Percentiles rank a stretch among this genome's conserved stretches.
Conservation (phyloP, 2,888 invertebrate species). For the Ypsolopha sequella region DNA sequence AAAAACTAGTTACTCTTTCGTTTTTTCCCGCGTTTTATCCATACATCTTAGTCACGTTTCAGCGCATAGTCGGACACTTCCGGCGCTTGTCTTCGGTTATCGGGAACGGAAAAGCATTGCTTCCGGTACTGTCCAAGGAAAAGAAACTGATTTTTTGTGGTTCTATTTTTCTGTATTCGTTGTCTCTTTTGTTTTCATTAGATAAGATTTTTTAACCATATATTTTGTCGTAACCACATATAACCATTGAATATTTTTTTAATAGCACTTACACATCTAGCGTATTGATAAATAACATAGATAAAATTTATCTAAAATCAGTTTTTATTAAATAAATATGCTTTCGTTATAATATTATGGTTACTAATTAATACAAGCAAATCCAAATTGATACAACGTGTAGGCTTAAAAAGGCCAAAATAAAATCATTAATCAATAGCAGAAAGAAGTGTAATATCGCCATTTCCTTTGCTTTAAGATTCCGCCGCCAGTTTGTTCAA, state of each 20-base stretch:
- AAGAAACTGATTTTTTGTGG: conserved; percentile 32
- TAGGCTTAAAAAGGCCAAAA: too few species aligned
- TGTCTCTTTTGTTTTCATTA: not conserved
- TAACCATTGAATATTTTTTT: too few species aligned
- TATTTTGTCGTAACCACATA: not conserved
- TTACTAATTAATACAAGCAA: too few species aligned
- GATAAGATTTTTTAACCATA: too few species aligned
- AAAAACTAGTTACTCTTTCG: conserved; percentile 16
- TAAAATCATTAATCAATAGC: conserved; percentile 13
- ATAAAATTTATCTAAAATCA: not conserved
- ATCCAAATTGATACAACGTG: too few species aligned
- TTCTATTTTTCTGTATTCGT: conserved; percentile 12
- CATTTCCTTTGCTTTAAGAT: conserved; percentile 10
- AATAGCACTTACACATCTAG: too few species aligned
- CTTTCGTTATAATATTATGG: too few species aligned
- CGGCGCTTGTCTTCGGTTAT: conserved; percentile 57
- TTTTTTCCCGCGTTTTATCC: conserved; percentile 29
- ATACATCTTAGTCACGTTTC: conserved; percentile 47
- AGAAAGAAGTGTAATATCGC: not conserved
- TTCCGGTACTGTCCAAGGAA: conserved; percentile 48
- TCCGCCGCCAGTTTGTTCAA: conserved; percentile 12
- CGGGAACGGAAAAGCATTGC: conserved; percentile 49
- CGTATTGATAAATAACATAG: not conserved
- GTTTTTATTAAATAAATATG: not conserved
- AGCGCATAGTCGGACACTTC: conserved; percentile 36